Conservation (phyloP, 2,888 invertebrate genomes). For the Agriopis leucophaearia region DNA sequence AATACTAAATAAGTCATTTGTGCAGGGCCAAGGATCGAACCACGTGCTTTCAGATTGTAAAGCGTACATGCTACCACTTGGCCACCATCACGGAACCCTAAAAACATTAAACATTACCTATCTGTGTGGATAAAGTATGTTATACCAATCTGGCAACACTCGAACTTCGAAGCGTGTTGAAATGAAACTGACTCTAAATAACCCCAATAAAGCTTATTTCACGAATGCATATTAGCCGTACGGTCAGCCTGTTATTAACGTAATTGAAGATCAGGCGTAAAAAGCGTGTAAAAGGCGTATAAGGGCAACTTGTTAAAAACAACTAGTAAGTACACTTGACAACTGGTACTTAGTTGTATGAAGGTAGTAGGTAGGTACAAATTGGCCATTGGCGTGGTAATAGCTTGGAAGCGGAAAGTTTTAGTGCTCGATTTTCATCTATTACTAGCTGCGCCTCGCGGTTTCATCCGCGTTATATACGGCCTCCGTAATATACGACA, state of each 20-base stretch:
- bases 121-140: neutral
- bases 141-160: constrained; percentile 2
- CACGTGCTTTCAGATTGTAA: no score
- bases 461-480: no score
- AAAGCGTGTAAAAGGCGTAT: constrained; percentile 1
- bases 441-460: no score
- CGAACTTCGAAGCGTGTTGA: neutral
- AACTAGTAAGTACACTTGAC: neutral
- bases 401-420: neutral
- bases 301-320: neutral
- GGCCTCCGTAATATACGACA: no score
- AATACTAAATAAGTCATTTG: no score
- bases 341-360: neutral
- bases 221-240: neutral
- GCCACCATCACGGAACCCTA: no score
- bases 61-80: no score
- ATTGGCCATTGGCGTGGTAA: neutral
- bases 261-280: neutral
- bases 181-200: neutral
- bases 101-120: no score
- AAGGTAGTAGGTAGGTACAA: neutral
- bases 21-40: no score
- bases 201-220: neutral
- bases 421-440: neutral
- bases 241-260: neutral